Conservation (phyloP, 2,888 invertebrate species). For the Ormyrus thymus region DNA sequence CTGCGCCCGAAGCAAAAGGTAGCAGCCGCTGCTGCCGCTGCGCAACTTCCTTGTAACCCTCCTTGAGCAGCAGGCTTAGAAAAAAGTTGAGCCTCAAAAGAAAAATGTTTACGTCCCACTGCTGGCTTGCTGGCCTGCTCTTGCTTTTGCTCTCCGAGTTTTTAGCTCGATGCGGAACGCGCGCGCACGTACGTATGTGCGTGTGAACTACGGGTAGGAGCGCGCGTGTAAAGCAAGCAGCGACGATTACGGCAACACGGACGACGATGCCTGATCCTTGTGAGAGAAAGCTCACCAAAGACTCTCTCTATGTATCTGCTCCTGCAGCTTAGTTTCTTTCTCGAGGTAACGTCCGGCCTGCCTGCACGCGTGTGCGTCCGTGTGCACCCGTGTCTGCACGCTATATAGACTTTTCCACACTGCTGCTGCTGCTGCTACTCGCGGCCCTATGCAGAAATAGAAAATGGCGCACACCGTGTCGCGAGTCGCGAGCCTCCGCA, state of each 20-base stretch:
- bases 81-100: conserved; percentile 43
- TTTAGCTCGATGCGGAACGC: not conserved
- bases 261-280: not conserved
- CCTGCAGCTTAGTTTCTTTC: not conserved
- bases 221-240: not conserved
- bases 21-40: not conserved
- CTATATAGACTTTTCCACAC: conserved; percentile 10
- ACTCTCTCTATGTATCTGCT: not conserved
- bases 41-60: no score
- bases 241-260: no score
- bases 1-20: conserved; percentile 5
- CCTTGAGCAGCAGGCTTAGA: not conserved
- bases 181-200: not conserved
- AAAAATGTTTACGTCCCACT: conserved; percentile 42
- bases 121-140: not conserved
- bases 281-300: not conserved
- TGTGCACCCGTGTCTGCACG: not conserved
- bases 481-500: not conserved
- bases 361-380: conserved; percentile 6
- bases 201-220: conserved; percentile 1
- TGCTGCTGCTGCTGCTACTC: not conserved
- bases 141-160: not conserved
- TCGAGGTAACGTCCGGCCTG: conserved; percentile 5
- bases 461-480: conserved; percentile 51
- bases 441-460: conserved; percentile 53